Base-by-base conservation (phyloP, 2,888 invertebrate genomes). In the Caenorhabditis angaria region DNA sequence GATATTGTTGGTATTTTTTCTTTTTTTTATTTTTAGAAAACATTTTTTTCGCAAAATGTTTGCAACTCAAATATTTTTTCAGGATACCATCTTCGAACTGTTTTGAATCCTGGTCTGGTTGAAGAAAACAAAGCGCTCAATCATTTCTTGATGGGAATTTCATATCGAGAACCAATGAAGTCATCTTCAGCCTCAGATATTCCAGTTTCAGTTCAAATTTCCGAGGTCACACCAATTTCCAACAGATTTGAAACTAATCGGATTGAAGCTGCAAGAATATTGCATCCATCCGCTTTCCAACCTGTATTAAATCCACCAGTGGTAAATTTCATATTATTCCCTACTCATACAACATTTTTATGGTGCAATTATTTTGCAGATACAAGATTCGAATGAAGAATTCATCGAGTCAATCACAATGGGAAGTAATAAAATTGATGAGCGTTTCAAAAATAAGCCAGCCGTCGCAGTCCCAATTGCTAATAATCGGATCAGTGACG, bases 71-170 rank as follows among this genome's bases (percentile, higher is more conserved):
- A 32, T 51, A 27, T 20, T 54, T 24, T 41, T 22, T 18, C 56
- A 80, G 80, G 78, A 41, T 80, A 70, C 28, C 76, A 72, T 24
- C 47, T 80, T 14, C 72, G 63, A 35, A 56, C 78, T 2, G 57
- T 61, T 18, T 54, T 78, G 61, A 62, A 80, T 50, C 70, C 70
- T n/a, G 32, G 47, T 0, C 41, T 74, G 18, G 32, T 20, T 35
- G 69, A 72, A 20, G 62, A 59, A 32, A n/a, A 20, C 1, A 27
- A 55, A 12, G 53, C 69, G 0, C 47, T 54, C 0, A 61, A 71
- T 27, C 80, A 77, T 28, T 80, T 80, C 57, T 53, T 80, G 0
- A 68, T 75, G 68, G 70, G 61, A 5, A 74, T 80, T 10, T 76
- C 76, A 32, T 78, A 70, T 56, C 66, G 76, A 47, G 70, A 71